Base-by-base conservation (phyloP, 2,113 vertebrate genomes). In the Rhagologus leucostigma region DNA sequence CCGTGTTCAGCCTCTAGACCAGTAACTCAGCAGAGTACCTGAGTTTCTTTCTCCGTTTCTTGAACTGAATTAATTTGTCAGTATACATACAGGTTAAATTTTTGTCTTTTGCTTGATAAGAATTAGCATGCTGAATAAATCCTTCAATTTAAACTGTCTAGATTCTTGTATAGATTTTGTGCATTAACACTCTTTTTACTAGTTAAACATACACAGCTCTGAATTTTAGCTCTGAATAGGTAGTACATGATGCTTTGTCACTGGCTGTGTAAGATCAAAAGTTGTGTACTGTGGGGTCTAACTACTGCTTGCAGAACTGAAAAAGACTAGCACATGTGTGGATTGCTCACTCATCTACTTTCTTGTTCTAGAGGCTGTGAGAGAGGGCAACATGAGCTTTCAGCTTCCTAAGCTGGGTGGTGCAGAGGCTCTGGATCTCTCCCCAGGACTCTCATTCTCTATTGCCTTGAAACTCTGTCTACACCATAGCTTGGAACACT, bases 1-100 rank as follows among this genome's bases (percentile, higher is more conserved):
- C 10, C 0, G 1, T 9, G 1, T 16, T 12, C 22, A 70, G 14
- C 7, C 1, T 0, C 16, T 44, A 56, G 41, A 79, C 4, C 3
- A 35, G 7, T 33, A 93, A 76, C 3, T 16, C 49, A 82, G 37
- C 5, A 46, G 41, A 41, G 9, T 52, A 77, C 15, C 9, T 44
- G 35, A 53, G 89, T 68, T 69, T 17, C 1, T 69, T 41, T 47
- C 17, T 60, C n/a, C 13, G 23, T 6, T 35, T 81, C 29, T 77
- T 90, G 39, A 62, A 68, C 23, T 41, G 26, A 89, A 77, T 21
- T 20, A 2, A 35, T 44, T 63, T 78, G n/a, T 65, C 59, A 71
- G 16, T 41, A 10, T 33, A 69, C 0, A 1, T 21, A 9, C 2
- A 50, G 3, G 16, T 78, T 76, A 19, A 32, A 19, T 20, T 85